Percentiles rank a stretch among this genome's conserved stretches.
phyloP scores from a whole-genome alignment of 1,140 invertebrate species.

The Scylla paramamosain region DNA sequence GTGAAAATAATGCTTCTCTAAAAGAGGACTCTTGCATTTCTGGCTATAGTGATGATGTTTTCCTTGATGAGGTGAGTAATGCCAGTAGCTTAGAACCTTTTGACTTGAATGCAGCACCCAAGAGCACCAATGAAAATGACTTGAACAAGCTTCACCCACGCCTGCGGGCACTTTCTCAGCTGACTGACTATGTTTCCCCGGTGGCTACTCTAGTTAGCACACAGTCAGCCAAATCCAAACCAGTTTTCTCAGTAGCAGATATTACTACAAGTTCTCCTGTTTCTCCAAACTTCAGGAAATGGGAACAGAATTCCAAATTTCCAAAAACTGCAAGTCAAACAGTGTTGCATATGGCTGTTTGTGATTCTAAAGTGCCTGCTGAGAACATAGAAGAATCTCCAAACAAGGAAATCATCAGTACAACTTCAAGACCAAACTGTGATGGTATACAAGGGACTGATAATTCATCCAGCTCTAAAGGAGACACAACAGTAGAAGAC shows the following conservation, averaged over 20 bases:
- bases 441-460: neutral
- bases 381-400: neutral
- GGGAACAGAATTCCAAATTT: neutral
- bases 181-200: slow-evolving; percentile 74
- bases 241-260: slow-evolving; percentile 48
- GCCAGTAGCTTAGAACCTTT: slow-evolving; percentile 1
- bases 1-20: neutral
- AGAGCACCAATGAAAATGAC: neutral
- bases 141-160: slow-evolving; percentile 66
- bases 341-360: neutral
- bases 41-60: neutral
- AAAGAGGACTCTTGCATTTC: neutral
- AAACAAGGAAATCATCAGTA: neutral
- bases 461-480: neutral
- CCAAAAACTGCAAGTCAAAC: neutral
- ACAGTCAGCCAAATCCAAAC: neutral
- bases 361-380: neutral
- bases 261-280: slow-evolving; percentile 76
- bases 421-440: neutral
- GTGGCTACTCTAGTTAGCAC: slow-evolving; percentile 36
- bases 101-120: neutral
- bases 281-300: slow-evolving; percentile 31
- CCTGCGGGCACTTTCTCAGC: slow-evolving; percentile 69
- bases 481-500: neutral
- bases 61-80: neutral